Evolutionary conservation across 2,797 vertebrate species (phyloP).

Genomic region (Rhynchonycteris naso): DNA sequence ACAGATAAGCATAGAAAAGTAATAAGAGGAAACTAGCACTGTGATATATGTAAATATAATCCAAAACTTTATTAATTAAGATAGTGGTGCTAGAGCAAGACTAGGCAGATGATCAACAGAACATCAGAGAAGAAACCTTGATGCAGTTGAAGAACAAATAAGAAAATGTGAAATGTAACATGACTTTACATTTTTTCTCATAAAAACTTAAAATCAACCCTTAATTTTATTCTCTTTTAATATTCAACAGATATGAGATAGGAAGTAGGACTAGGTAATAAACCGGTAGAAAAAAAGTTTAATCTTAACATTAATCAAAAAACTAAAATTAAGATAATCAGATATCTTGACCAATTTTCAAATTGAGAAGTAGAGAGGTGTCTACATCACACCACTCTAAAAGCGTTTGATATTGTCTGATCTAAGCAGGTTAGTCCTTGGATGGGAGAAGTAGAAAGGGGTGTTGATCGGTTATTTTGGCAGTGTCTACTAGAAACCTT

Average conservation of each 20-base stretch:
- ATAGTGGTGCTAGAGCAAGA: neutral
- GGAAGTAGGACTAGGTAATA: neutral
- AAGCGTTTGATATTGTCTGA: too few species aligned
- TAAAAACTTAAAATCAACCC: constrained; percentile 13
- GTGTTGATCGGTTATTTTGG: neutral
- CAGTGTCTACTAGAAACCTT: neutral
- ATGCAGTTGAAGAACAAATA: neutral
- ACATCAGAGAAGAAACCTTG: neutral
- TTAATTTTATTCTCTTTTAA: neutral
- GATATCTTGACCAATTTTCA: constrained; percentile 12
- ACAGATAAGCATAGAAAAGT: neutral
- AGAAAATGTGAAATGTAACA: neutral
- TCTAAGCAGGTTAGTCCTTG: too few species aligned
- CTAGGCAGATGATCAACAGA: neutral
- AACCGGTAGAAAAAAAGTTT: neutral
- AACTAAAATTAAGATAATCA: neutral
- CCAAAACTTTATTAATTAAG: neutral
- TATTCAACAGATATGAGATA: constrained; percentile 31
- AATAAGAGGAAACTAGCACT: neutral
- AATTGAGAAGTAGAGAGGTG: neutral
- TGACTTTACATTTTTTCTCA: neutral
- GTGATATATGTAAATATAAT: neutral
- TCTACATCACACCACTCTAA: too few species aligned
- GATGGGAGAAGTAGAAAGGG: neutral
- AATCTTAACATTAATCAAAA: neutral